Evolutionary conservation across 53 echinoderm and acorn worm genomes (phyloP), one percentile per base, ranked within the genome.

Genomic region (Zoroaster sp.): DNA sequence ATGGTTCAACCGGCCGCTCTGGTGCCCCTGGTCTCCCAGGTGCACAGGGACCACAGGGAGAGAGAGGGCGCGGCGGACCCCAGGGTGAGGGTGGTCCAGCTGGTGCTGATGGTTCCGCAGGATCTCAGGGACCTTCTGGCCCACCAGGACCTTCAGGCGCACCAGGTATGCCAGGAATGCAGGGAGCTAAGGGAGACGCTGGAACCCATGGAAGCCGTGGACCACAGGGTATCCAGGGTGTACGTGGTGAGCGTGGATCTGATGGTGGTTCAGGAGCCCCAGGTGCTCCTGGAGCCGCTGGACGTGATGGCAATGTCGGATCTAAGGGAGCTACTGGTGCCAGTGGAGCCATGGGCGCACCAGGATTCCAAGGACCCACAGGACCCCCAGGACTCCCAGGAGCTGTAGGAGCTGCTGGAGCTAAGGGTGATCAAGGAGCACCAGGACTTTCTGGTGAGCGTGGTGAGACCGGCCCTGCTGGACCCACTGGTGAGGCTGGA

Each of bases 381-480:
- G 96, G 96, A 78, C 65, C 96, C 90, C 93, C 93, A 73, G 96
- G 96, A 91, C 88, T 90, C 15, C 87, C 96, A 70, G 96, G 96
- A 75, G 69, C 92, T 38, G 83, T 93, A 23, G 95, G 95, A 90
- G 89, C 93, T 4, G 35, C 80, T 39, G 90, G 90, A 72, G 53
- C 82, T 2, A 92, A 92, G 90, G 97, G 97, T 80, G 93, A 93
- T 88, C 88, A 93, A 88, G 99, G 99, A 59, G 90, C 92, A 46
- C 88, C 95, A 7, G 99, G 99, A 87, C 65, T 88, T 21, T 31
- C 91, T 44, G 99, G 99, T 67, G 91, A 88, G 36, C 90, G 88
- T 46, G 99, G 99, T 81, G 92, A 91, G 78, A 21, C 80, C 83
- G 99, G 99, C 94, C 95, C 90, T 1, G 32, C 43, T 20, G 89